Base-by-base conservation (phyloP, 1,140 invertebrate species). In the Drosophila tani region DNA sequence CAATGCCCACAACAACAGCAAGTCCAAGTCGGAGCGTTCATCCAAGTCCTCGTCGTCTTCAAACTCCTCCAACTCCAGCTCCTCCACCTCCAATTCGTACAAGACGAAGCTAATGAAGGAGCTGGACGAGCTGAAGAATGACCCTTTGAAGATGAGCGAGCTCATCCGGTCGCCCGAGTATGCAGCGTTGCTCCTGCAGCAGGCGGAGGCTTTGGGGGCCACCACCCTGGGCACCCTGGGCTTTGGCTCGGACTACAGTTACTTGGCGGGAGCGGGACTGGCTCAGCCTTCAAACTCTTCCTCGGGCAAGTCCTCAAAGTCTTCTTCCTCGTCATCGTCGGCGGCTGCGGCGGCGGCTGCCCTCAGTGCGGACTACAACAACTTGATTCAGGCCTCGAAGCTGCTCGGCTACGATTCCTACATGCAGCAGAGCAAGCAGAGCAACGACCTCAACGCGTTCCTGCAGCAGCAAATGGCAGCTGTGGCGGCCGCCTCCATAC, bases 41-140 rank as follows among this genome's bases (percentile, higher is more conserved):
- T 80, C 81, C 0, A 88, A 88, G 58, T 92, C 91, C 2, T 91
- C 90, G 24, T 82, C 91, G 12, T 91, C 85, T 3, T 87, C 87
- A n/a, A 79, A 82, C 17, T 87, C 82, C 9, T 81, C 80, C 1
- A 92, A 91, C 21, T 92, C 88, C 4, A 91, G 81, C 29, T 84
- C 82, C 29, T 84, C 82, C 17, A 77, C 83, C 0, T 91, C 91
- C 7, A 92, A 92, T 62, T 92, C 91, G 14, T 92, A 92, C 27
- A 92, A 92, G 56, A 92, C 91, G 1, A 92, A 92, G 56, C 75
- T 92, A 3, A 92, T 92, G 91, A 92, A 92, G 38, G 91, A 92
- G 71, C 77, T 92, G 55, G 91, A 92, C 47, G 91, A 92, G 47
- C 64, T 92, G 0, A 93, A 93, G 58, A 91, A 92, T 50, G 92